Conservation (phyloP, 2,113 vertebrate genomes). For the Odocoileus virginianus region DNA sequence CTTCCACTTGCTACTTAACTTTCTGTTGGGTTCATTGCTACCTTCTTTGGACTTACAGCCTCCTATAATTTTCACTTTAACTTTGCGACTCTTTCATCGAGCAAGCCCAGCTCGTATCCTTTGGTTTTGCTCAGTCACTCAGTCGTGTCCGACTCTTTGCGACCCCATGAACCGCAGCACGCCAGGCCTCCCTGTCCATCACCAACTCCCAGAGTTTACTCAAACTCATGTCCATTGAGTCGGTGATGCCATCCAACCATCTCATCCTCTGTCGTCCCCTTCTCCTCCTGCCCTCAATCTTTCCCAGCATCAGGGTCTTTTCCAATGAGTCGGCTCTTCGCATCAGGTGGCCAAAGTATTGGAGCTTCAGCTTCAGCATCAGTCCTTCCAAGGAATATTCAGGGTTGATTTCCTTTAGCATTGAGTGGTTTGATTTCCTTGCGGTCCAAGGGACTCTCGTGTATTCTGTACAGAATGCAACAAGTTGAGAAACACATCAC, state of each 20-base stretch:
- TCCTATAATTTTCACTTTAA: neutral
- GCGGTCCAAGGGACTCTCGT: neutral
- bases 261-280: neutral
- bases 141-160: neutral
- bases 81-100: neutral
- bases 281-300: neutral
- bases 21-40: neutral
- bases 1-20: no score
- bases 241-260: neutral
- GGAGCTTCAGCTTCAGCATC: neutral
- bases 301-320: neutral
- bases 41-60: neutral
- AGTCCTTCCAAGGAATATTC: neutral
- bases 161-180: neutral
- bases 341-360: neutral
- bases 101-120: neutral
- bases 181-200: neutral
- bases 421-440: neutral
- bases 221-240: neutral
- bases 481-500: neutral
- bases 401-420: neutral
- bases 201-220: fast-evolving
- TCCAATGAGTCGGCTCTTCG: neutral
- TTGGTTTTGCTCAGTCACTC: no score
- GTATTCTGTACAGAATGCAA: neutral